Percentiles rank a stretch among this genome's conserved stretches.
Evolutionary conservation across 2,797 vertebrate species (phyloP).

Genomic region (Pteronotus mesoamericanus): DNA sequence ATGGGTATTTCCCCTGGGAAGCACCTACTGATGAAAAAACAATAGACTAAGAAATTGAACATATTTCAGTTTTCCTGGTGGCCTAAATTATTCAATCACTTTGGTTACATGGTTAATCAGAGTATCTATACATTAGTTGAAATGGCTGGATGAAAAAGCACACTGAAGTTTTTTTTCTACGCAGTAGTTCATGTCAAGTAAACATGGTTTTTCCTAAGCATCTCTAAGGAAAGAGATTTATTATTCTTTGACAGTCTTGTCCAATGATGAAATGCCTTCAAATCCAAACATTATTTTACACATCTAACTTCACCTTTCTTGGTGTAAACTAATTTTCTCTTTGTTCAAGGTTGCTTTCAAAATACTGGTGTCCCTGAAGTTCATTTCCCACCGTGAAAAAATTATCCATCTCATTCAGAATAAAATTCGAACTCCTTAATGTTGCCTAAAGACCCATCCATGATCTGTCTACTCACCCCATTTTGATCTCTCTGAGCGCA

Average conservation of each 20-base stretch:
- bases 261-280: neutral
- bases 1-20: neutral
- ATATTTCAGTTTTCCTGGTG: neutral
- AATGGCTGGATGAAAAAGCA: neutral
- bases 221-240: neutral
- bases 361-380: neutral
- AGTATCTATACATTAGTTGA: conserved; percentile 18
- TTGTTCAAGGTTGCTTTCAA: neutral
- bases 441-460: neutral
- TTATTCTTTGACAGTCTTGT: neutral
- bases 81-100: conserved; percentile 51
- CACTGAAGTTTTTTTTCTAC: neutral
- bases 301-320: neutral
- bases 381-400: neutral
- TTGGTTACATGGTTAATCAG: conserved; percentile 30
- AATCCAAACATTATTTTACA: conserved; percentile 12
- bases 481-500: neutral
- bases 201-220: neutral
- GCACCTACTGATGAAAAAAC: neutral
- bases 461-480: neutral
- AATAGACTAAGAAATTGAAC: neutral
- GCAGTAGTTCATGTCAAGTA: neutral
- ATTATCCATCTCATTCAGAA: neutral
- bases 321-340: neutral
- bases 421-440: neutral